Evolutionary conservation across 2,113 vertebrate genomes (phyloP), one percentile per base, ranked within the genome.

Genomic region (Grantiella picta): DNA sequence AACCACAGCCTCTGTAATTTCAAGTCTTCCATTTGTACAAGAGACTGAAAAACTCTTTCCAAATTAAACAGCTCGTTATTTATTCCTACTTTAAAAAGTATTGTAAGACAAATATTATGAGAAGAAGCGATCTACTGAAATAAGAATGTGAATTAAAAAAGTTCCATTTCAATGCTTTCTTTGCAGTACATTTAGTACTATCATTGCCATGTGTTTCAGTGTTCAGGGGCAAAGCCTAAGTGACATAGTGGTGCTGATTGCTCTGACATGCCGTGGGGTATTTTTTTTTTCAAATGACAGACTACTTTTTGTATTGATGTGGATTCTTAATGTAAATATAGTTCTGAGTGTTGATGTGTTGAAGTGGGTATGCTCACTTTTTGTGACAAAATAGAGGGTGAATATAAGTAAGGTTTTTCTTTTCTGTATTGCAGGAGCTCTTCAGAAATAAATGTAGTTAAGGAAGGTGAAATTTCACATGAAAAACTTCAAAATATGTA

Each of bases 121-220:
- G 71, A 83, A 85, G 38, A 2, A 92, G 29, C 23, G 47, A 35
- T n/a, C 29, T 77, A 33, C 47, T n/a, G 13, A 79, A 76, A 66
- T n/a, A 63, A 64, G 36, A 85, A 50, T 21, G 24, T 72, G 53
- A 61, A 56, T 38, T 10, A 0, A 1, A 52, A 18, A 78, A 54
- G 12, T 44, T 91, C 12, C 2, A 3, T 72, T 85, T 64, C 45
- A 36, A 2, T 3, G 2, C 22, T 77, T 80, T 65, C 54, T 70
- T 65, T 76, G 40, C n/a, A 66, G 35, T 36, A 9, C 19, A 4
- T 86, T 77, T 71, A 44, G 15, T 44, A 12, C 38, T 57, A 2
- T 50, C 35, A 7, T 49, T 52, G 36, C 44, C 0, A 0, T 25
- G 35, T n/a, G n/a, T 71, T 35, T 64, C 24, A 23, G 0, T 4